Evolutionary conservation across 2,797 vertebrate species (phyloP), one percentile per base, ranked within the genome.

Genomic region (Phrynocephalus forsythii): DNA sequence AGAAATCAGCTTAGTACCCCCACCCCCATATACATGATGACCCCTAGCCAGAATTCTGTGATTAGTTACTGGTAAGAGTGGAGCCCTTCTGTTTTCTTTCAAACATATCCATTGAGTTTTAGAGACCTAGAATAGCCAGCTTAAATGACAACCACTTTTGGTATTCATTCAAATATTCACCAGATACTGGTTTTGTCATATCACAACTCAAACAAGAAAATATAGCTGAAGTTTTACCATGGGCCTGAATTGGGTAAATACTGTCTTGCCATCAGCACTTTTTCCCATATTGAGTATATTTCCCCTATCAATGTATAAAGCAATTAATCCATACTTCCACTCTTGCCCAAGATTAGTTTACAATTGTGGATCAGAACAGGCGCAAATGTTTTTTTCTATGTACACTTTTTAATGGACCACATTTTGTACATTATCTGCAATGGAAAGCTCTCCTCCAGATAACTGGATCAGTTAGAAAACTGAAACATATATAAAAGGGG

Each of bases 401-500:
- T 44, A 48, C 69, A 63, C 15, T 15, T 67, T 80, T 60, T 75
- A 75, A 76, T 56, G 33, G 26, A 73, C 28, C 2, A 33, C n/a
- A 18, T 15, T 84, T 73, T 66, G 77, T 73, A 67, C 44, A 63
- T 20, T 80, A 73, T 66, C 82, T 79, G 52, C 44, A 66, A 38
- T 66, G 38, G 16, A 78, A 50, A 88, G 15, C 13, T 22, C 63
- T 22, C 24, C 13, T 68, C 15, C 28, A 84, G 52, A 30, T 73
- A 73, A 73, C 3, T 44, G 28, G 10, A 79, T 69, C 22, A 82
- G 60, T 76, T 87, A 18, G 44, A 63, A 77, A 82, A 26, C 6
- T 75, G 28, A 38, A 24, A 50, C 6, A 2, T 38, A 86, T 3
- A 26, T 2, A 33, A 72, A 2, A 0, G 3, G 26, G 50, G 52